Evolutionary conservation across 2,888 invertebrate genomes (phyloP).

Genomic region (Zootermopsis nevadensis): DNA sequence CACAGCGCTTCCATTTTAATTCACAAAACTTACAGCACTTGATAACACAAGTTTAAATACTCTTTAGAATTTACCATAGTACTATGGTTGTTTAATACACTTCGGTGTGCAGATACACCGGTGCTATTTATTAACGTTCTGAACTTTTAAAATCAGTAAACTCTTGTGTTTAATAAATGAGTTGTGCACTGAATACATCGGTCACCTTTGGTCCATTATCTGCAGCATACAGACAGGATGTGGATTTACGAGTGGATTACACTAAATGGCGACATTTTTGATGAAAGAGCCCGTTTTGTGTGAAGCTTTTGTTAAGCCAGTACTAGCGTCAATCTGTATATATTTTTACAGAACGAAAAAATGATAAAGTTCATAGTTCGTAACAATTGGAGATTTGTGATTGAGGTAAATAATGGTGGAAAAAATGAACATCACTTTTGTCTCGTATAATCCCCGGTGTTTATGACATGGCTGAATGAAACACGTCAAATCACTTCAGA

Average conservation of each 20-base stretch:
- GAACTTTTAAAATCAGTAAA: too few species aligned
- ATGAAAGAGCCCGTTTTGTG: neutral
- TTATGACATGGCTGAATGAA: neutral
- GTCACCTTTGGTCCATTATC: constrained; percentile 8
- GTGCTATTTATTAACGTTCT: too few species aligned
- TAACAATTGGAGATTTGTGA: neutral
- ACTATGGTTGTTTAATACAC: too few species aligned
- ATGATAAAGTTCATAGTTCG: neutral
- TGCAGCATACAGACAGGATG: neutral
- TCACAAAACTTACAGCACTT: too few species aligned
- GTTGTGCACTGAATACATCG: neutral
- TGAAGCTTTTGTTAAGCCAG: constrained; percentile 1
- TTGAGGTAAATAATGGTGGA: neutral
- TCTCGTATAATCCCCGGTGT: neutral
- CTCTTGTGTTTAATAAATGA: neutral
- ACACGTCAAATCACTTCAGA: constrained; percentile 9
- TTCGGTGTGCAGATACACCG: too few species aligned
- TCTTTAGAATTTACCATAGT: too few species aligned
- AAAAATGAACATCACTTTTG: neutral
- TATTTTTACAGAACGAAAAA: neutral
- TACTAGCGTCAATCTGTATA: neutral
- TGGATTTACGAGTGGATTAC: neutral
- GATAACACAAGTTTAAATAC: too few species aligned
- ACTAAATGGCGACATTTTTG: neutral
- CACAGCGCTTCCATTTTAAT: too few species aligned